A percentile compares a stretch with the other conserved stretches of the same genome.
Conservation (phyloP, 1,140 invertebrate genomes). For the Muscidifurax raptorellus region DNA sequence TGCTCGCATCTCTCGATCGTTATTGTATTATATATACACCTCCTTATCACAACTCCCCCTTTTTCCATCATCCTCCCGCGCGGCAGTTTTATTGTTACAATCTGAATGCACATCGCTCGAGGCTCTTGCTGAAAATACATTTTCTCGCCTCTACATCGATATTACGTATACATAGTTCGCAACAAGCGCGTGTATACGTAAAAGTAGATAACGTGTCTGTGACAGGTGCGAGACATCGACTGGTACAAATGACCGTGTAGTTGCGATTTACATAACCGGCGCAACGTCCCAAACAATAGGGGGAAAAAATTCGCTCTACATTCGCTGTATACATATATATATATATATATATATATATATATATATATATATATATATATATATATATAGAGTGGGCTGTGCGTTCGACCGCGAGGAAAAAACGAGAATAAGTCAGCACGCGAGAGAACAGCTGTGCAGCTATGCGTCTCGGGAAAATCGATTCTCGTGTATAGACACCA, state of each 20-base stretch:
- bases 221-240: no score
- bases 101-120: neutral
- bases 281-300: neutral
- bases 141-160: no score
- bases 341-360: no score
- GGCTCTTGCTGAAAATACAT: no score
- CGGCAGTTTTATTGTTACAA: neutral
- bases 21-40: no score
- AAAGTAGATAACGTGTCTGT: conserved; percentile 27
- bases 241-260: no score
- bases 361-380: no score
- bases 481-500: neutral
- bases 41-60: no score
- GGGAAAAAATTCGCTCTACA: neutral
- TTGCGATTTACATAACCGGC: neutral
- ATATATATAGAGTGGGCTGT: no score
- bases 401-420: neutral
- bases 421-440: neutral
- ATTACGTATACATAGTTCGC: no score
- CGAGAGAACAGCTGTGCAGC: neutral
- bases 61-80: neutral
- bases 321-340: neutral
- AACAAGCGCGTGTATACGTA: neutral
- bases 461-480: conserved; percentile 2
- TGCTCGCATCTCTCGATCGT: neutral